These are phyloP conservation scores for Dastarcus helophoroides DNA, from an alignment of 2,888 invertebrate genomes.

Conservation along the genomic window DNA sequence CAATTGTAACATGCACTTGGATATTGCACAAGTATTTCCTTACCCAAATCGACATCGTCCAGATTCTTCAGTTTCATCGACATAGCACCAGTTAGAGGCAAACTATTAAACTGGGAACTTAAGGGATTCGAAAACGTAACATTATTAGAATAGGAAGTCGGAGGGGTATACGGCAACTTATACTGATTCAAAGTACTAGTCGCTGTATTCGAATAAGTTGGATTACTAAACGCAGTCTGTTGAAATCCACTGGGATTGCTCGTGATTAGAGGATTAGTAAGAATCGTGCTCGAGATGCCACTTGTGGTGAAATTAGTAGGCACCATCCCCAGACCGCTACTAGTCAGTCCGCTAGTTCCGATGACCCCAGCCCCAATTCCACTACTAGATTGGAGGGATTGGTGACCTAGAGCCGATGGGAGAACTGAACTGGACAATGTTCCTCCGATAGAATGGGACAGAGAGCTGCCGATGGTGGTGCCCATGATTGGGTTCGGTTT, in stretches of 20 bases:
- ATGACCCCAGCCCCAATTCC: conserved; percentile 19
- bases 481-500: conserved; percentile 20
- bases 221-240: conserved; percentile 39
- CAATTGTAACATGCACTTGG: too few relatives aligned
- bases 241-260: conserved; percentile 23
- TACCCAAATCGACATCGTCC: conserved; percentile 59
- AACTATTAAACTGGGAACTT: conserved; percentile 45
- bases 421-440: background rate
- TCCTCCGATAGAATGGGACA: background rate
- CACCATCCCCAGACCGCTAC: conserved; percentile 27
- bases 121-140: conserved; percentile 57
- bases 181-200: conserved; percentile 36
- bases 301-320: conserved; percentile 41
- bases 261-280: conserved; percentile 37
- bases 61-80: conserved; percentile 59
- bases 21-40: too few relatives aligned
- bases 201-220: conserved; percentile 42
- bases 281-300: conserved; percentile 43
- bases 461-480: conserved; percentile 2
- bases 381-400: conserved; percentile 9
- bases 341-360: conserved; percentile 17
- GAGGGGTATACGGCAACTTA: conserved; percentile 35
- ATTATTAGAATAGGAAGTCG: conserved; percentile 33
- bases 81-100: conserved; percentile 32
- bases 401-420: conserved; percentile 5